Evolutionary conservation across 2,797 vertebrate species (phyloP), one percentile per base, ranked within the genome.

Genomic region (Morelia viridis): DNA sequence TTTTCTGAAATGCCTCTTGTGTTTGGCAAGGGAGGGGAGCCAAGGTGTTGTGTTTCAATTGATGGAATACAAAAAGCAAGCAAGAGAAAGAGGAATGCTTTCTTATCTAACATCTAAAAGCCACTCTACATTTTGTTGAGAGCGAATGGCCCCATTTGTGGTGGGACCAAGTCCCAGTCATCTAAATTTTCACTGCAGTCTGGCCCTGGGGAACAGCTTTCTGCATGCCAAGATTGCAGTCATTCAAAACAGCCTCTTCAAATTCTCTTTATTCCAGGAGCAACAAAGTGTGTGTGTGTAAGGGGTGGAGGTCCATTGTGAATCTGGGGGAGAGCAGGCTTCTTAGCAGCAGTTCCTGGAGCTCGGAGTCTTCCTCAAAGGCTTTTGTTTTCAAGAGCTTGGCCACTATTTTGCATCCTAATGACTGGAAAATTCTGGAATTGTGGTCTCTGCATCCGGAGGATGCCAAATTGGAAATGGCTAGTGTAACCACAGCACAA

Each of bases 1-100:
- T 76, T 71, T 28, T 24, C 87, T 17, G 57, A 22, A 31, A 80
- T 50, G 50, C 60, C 15, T 58, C 76, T 65, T 0, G 5, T 41
- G 58, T 28, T 53, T 64, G 65, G 62, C 22, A 41, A 64, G 85
- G 85, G 85, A 89, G 86, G 31, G 6, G 0, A 26, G 41, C 8
- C 35, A 46, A 53, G 13, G 92, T 68, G 26, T 92, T 90, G 57
- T 1, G 9, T 87, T 90, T 90, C 85, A 90, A 57, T n/a, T 41
- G 19, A 5, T 8, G 24, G 60, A 26, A 71, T 46, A 86, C 58
- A 61, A 92, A 80, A 80, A 24, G 87, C 26, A 4, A 35, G 17
- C 80, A 4, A n/a, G 46, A 53, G 64, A 28, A 46, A 41, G n/a
- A 87, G 61, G 19, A 85, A 89, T 57, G 53, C 62, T 28, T 80